Evolutionary conservation across 2,113 vertebrate species (phyloP), one percentile per base, ranked within the genome.

Genomic region (Suncus etruscus): DNA sequence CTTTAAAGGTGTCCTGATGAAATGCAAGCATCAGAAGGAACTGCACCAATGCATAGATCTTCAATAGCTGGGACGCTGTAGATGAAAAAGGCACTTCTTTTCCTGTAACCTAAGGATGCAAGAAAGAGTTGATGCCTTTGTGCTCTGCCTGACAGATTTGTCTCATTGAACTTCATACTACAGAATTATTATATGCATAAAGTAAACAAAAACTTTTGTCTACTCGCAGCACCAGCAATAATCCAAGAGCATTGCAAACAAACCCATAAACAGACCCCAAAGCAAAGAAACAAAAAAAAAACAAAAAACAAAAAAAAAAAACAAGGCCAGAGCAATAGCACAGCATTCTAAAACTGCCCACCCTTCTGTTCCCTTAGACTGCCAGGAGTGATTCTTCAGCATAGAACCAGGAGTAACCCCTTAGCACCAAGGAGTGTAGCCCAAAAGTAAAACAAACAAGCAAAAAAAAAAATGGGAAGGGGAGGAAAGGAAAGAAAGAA

Each of bases 1-100:
- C 95, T 89, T 97, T 95, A 94, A 98, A 98, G 91, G 99, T 92
- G 11, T 99, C 96, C 1, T 98, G 96, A 95, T 99, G 99, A 54
- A 98, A 95, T 75, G 87, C 87, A 65, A 98, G 8, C 93, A 98
- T 96, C 84, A 99, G 80, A 61, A 96, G 70, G 95, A 99, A 99
- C 82, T 99, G 99, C 8, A 98, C 8, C 11, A 97, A 63, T 58
- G 97, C 94, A 78, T 99, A 99, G 15, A 95, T 93, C 88, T 98
- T 98, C 18, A 98, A 31, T 48, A 94, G 91, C n/a, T 48, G 68
- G n/a, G 98, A 95, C 72, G 97, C 97, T 18, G 58, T 73, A 76
- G 98, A 97, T 72, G 97, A 91, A 29, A 98, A 97, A 29, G 98
- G 98, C 87, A 98, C 91, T 97, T 99, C 99, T 77, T 98, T 94